Conservation (phyloP, 1,140 invertebrate genomes). For the Drosophila ambigua region DNA sequence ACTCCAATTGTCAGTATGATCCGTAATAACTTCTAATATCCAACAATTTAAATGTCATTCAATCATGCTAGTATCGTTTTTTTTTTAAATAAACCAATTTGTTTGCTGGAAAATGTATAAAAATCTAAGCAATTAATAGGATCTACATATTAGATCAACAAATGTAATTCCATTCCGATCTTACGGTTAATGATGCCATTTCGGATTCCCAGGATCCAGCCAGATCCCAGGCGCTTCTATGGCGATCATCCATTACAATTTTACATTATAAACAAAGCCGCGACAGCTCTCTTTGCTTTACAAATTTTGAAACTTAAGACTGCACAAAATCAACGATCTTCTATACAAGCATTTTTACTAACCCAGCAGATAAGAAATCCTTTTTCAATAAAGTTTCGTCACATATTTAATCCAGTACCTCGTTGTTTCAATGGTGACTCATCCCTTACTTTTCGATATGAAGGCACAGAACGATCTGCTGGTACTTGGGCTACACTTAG, state of each 20-base stretch:
- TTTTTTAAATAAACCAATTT: constrained; percentile 1
- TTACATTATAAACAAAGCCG: constrained; percentile 31
- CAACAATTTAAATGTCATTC: too few relatives aligned
- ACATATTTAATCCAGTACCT: background rate
- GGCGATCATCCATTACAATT: constrained; percentile 59
- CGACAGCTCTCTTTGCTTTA: constrained; percentile 47
- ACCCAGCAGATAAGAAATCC: constrained; percentile 34
- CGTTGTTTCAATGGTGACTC: constrained; percentile 20
- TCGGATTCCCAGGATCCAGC: constrained; percentile 34
- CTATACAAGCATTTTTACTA: constrained; percentile 37
- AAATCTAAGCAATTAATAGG: constrained; percentile 16
- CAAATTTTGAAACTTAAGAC: constrained; percentile 28
- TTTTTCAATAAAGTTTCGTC: constrained; percentile 12
- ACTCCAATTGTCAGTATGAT: too few relatives aligned
- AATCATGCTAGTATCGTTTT: too few relatives aligned
- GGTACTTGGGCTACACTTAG: constrained; percentile 39
- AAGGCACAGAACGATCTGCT: constrained; percentile 38
- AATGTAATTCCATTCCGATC: background rate
- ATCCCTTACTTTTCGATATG: constrained; percentile 57
- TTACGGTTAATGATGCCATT: constrained; percentile 31
- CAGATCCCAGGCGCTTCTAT: constrained; percentile 37
- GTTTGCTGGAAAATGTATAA: constrained; percentile 37
- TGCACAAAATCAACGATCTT: constrained; percentile 30
- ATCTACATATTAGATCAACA: constrained; percentile 17
- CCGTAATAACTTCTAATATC: too few relatives aligned